phyloP scores from a whole-genome alignment of 2,113 vertebrate genomes.

The Antennarius striatus region DNA sequence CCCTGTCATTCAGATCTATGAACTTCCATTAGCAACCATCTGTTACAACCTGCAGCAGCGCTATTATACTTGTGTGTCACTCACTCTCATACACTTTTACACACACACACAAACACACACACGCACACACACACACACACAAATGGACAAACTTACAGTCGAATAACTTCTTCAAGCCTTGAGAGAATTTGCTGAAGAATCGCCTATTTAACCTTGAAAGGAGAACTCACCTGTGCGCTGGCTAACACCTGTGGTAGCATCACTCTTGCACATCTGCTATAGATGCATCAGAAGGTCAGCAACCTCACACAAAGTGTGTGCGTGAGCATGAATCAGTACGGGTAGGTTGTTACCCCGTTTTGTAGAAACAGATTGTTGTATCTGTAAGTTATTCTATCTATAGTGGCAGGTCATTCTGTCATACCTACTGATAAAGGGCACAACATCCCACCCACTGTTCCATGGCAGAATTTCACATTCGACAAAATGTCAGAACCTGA shows the following conservation, averaged over 20 bases:
- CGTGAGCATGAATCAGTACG: constrained; percentile 7
- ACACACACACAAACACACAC: constrained; percentile 6
- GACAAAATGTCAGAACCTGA: constrained; percentile 72
- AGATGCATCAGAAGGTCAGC: constrained; percentile 41
- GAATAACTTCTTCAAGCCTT: constrained; percentile 36
- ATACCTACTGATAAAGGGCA: constrained; percentile 70
- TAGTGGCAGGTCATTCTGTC: constrained; percentile 53
- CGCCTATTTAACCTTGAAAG: constrained; percentile 67
- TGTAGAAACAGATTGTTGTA: constrained; percentile 47
- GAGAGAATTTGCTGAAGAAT: constrained; percentile 43
- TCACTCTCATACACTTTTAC: background rate
- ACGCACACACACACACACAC: constrained; percentile 33
- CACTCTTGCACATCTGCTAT: constrained; percentile 12
- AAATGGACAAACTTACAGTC: constrained; percentile 23
- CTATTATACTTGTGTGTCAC: constrained; percentile 55
- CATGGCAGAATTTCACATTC: constrained; percentile 62
- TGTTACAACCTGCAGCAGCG: constrained; percentile 83
- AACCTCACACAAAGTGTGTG: constrained; percentile 3
- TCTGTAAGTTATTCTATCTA: constrained; percentile 45
- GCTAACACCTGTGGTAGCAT: constrained; percentile 42
- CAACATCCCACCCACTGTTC: constrained; percentile 58
- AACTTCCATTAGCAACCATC: constrained; percentile 84
- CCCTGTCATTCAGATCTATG: constrained; percentile 85
- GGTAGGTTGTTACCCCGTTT: constrained; percentile 19
- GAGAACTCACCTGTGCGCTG: constrained; percentile 27